These are phyloP conservation scores for Acleris laterana DNA, from an alignment of 2,888 invertebrate genomes.

Conservation along the genomic window DNA sequence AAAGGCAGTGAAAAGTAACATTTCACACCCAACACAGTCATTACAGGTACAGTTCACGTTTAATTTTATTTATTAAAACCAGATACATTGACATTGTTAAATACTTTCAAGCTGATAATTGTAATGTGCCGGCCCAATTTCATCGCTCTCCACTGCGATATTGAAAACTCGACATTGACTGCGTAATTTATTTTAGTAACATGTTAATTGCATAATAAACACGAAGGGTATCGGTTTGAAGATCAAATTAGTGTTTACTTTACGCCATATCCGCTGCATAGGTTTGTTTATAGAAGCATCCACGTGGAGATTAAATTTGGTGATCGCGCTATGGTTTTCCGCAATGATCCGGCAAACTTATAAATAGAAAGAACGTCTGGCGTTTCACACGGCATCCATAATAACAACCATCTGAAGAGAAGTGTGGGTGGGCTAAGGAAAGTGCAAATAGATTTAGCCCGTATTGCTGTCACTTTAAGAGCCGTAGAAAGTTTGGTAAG, in stretches of 20 bases:
- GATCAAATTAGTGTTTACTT: constrained; percentile 16
- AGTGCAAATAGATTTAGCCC: constrained; percentile 2
- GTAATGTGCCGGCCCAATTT: background rate
- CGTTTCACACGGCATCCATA: constrained; percentile 48
- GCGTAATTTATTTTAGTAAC: constrained; percentile 15
- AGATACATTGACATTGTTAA: too few species aligned
- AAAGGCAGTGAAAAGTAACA: too few species aligned
- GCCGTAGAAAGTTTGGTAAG: background rate
- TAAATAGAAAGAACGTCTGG: constrained; percentile 55
- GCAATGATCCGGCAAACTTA: constrained; percentile 50
- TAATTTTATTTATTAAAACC: too few species aligned
- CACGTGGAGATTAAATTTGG: constrained; percentile 48
- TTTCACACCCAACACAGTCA: too few species aligned
- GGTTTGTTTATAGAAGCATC: constrained; percentile 14
- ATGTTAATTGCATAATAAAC: constrained; percentile 11
- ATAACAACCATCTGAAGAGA: constrained; percentile 14
- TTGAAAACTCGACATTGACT: constrained; percentile 15
- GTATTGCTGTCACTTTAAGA: background rate
- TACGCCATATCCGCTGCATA: constrained; percentile 2
- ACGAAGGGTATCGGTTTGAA: constrained; percentile 10
- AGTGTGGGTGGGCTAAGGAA: background rate
- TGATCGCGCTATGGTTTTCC: constrained; percentile 48
- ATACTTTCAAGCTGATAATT: background rate
- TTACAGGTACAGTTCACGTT: too few species aligned
- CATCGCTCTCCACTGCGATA: background rate